Evolutionary conservation across 2,888 invertebrate species (phyloP), one percentile per base, ranked within the genome.

Genomic region (Microplitis deprimator): DNA sequence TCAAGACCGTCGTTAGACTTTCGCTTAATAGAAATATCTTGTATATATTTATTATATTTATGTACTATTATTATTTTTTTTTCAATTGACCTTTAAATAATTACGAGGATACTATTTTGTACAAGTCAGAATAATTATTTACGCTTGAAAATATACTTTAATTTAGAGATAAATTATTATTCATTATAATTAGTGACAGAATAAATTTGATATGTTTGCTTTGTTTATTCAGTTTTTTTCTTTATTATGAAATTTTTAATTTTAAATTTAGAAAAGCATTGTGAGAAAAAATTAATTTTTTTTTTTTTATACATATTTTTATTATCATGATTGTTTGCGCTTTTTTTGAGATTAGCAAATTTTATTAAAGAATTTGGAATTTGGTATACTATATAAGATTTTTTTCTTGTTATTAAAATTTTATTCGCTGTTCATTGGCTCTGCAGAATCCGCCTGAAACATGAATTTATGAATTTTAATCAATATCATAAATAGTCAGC

Each of bases 1-100:
- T 72, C 72, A 70, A 71, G 50, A 17, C 8, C 72, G 64, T 72
- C 40, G 20, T 50, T 50, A 13, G 60, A 71, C 71, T 71, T 71
- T 71, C 71, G 71, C 71, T 71, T 10, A 38, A 29, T 38, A 71
- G 38, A 8, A 38, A 71, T 60, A 50, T 50, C 10, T 13, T 50
- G 50, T 50, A 50, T 50, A 50, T 50, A 50, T 50, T 50, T 50
- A 50, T 50, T 4, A 50, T 13, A 50, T 50, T 10, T 29, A 29
- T 29, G 29, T 29, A 29, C 29, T 29, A 29, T 29, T 29, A 29
- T 29, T 29, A 29, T 29, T 50, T 50, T 50, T 13, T 72, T 62
- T 72, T 72, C 71, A 72, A 61, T 72, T 17, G 71, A 38, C 62
- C 71, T 39, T 62, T 61, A 39, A 39, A 20, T 72, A 16, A 16